Conservation (phyloP, 2,888 invertebrate species). For the Dysmachus trigonus region DNA sequence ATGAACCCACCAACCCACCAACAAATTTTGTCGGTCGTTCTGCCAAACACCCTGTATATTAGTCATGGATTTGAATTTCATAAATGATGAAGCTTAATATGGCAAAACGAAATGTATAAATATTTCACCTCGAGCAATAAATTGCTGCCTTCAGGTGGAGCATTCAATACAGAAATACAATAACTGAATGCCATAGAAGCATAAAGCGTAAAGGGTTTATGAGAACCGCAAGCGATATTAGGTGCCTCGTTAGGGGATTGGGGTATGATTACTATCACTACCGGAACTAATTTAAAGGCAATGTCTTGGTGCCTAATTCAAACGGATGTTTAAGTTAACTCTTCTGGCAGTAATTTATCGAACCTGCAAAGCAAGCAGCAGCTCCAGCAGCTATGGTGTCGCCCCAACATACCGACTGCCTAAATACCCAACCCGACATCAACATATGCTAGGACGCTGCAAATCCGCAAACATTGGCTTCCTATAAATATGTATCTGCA, state of each 20-base stretch:
- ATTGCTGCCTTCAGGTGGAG: neutral
- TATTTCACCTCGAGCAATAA: neutral
- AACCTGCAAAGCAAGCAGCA: constrained; percentile 14
- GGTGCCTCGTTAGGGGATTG: neutral
- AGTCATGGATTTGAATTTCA: too few relatives aligned
- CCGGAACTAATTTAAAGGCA: neutral
- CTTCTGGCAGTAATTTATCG: neutral
- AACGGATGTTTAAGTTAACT: neutral
- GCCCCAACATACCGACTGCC: neutral
- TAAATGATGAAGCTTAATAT: neutral
- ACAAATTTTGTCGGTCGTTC: too few relatives aligned
- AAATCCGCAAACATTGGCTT: constrained; percentile 27
- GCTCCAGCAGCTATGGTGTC: neutral
- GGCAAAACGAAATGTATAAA: neutral
- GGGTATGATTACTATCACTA: neutral
- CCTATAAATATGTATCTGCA: constrained; percentile 33
- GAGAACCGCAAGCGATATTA: neutral
- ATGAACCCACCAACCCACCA: too few relatives aligned
- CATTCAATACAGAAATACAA: neutral
- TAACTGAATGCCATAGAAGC: neutral
- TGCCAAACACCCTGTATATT: too few relatives aligned
- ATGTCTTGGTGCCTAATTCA: neutral
- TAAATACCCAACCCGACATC: neutral
- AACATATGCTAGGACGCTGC: constrained; percentile 17
- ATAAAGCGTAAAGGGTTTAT: neutral